A percentile compares a stretch with the other conserved stretches of the same genome.
Conservation (phyloP, 2,797 vertebrate species). For the Crocidura indochinensis region DNA sequence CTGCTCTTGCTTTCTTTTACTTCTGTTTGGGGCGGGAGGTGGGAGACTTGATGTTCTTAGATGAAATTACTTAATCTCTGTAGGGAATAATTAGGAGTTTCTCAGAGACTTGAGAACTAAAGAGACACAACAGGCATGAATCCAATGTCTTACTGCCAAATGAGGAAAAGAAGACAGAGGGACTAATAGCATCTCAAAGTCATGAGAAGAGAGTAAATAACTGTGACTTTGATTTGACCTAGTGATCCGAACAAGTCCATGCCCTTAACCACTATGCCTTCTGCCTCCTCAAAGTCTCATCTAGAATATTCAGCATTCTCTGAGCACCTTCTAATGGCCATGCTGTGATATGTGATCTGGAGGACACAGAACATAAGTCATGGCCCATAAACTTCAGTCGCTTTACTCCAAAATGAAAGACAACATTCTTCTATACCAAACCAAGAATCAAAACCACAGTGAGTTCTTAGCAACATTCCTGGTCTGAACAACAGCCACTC, state of each 20-base stretch:
- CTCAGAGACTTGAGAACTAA: neutral
- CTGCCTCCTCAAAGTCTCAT: conserved; percentile 11
- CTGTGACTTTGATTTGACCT: neutral
- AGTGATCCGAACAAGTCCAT: neutral
- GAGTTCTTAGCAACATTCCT: neutral
- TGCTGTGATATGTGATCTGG: neutral
- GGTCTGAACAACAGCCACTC: neutral
- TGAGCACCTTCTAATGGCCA: neutral
- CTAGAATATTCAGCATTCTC: neutral
- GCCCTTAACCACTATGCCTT: neutral
- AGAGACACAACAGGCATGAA: neutral
- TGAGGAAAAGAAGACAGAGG: neutral
- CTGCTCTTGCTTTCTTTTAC: neutral
- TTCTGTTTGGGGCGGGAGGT: neutral
- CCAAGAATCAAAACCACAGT: neutral
- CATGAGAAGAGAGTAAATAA: neutral
- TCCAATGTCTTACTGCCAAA: neutral
- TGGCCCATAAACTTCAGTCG: neutral
- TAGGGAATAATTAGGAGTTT: neutral
- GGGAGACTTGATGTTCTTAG: neutral
- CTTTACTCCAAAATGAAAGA: conserved; percentile 3
- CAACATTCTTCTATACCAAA: neutral
- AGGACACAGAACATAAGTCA: neutral
- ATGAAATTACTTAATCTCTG: neutral
- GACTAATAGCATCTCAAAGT: conserved; percentile 14